Evolutionary conservation across 1,140 invertebrate species (phyloP), one percentile per base, ranked within the genome.

Genomic region (Melitaea cinxia): DNA sequence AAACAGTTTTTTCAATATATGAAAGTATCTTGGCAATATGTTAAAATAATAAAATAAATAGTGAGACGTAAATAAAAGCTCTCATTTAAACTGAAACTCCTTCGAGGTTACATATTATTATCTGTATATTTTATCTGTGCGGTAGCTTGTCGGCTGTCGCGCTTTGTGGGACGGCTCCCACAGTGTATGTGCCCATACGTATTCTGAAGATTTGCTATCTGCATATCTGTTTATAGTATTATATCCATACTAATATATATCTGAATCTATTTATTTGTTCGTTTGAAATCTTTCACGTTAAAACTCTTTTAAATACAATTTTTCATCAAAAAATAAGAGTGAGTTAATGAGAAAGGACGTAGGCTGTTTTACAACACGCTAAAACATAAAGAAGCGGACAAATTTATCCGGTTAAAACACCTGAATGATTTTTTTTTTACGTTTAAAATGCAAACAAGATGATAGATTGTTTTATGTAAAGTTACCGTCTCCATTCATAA

Each of bases 71-170:
- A 63, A 64, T 49, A 56, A 56, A 52, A 45, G 55, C 24, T 35
- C 26, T 65, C 49, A 65, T 65, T 59, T 53, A 59, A 45, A 53
- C 50, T 42, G 59, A 53, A 53, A 62, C 47, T 50, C 45, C 28
- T 9, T 45, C 28, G 58, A 52, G 45, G 33, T 42, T 58, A 64
- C 61, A 64, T 61, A 61, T 53, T 39, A 57, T 56, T 64, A 56
- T 64, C 61, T n/a, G 45, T 64, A 59, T 59, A 53, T 47, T 53
- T 45, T 65, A 65, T 65, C 63, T 54, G 63, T 24, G 63, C 63
- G 26, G 63, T 65, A 65, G 63, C 63, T 56, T 59, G 63, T 65
- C 63, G 62, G 57, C 63, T 65, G 63, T 65, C 63, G 63, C 55
- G 55, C 62, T 65, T 58, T 65, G 63, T 65, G 56, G 49, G 47